phyloP scores from a whole-genome alignment of 2,888 invertebrate genomes.

The Mechanitis messenoides region DNA sequence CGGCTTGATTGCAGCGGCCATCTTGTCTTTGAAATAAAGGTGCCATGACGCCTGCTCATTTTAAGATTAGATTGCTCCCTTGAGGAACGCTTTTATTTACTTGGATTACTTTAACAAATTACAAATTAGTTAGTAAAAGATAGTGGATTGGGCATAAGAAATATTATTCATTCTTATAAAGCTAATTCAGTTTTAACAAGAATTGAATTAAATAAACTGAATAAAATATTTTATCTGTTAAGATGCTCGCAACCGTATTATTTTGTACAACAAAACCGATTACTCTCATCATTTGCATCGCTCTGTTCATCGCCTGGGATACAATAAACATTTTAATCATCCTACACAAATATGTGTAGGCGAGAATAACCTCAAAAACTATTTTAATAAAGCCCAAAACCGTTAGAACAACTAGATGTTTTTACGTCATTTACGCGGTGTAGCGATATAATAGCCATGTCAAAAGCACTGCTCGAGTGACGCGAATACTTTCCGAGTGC shows the following conservation, averaged over 20 bases:
- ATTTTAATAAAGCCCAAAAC: constrained; percentile 30
- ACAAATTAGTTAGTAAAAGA: not conserved
- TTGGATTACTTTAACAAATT: not conserved
- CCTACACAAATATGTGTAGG: constrained; percentile 31
- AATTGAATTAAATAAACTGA: not conserved
- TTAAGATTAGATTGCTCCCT: constrained; percentile 13
- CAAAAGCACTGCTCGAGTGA: constrained; percentile 64
- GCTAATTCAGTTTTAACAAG: not conserved
- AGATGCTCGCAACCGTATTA: constrained; percentile 21
- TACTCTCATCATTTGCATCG: constrained; percentile 53
- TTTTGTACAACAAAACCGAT: constrained; percentile 44
- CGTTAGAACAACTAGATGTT: constrained; percentile 10
- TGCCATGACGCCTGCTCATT: constrained; percentile 33
- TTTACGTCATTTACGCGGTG: constrained; percentile 23
- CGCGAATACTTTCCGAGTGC: constrained; percentile 68
- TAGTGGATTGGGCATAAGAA: not conserved
- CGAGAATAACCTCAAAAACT: constrained; percentile 24
- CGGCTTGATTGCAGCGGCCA: constrained; percentile 50
- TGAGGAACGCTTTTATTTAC: constrained; percentile 16
- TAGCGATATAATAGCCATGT: constrained; percentile 64
- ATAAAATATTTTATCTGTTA: constrained; percentile 16
- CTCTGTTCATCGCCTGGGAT: constrained; percentile 41
- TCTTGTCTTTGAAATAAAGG: constrained; percentile 36
- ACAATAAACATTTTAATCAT: constrained; percentile 36
- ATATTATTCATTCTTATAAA: too few species aligned